Conservation (phyloP, 2,113 vertebrate species). For the Brienomyrus brachyistius region DNA sequence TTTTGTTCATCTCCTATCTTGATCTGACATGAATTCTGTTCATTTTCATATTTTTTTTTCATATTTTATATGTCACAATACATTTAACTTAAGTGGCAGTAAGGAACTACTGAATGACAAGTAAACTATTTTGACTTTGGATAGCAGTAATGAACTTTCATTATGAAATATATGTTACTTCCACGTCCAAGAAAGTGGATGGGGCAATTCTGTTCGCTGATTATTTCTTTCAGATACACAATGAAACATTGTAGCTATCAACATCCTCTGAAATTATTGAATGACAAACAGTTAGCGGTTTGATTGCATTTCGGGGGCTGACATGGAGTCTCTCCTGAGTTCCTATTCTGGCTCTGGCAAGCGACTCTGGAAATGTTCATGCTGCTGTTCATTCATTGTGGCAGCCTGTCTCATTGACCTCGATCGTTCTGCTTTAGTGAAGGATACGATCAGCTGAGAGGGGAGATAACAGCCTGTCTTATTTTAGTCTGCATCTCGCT, state of each 20-base stretch:
- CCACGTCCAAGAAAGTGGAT: background rate
- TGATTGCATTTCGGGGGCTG: background rate
- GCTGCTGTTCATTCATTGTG: background rate
- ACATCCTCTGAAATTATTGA: background rate
- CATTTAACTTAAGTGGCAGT: background rate
- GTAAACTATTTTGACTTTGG: background rate
- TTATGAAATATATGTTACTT: background rate
- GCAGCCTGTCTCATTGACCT: background rate
- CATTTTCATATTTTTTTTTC: background rate
- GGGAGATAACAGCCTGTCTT: conserved; percentile 1
- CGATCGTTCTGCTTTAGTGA: background rate
- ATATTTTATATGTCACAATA: background rate
- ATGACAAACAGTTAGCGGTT: background rate
- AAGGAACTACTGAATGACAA: background rate
- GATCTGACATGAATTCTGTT: background rate
- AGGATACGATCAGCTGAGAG: conserved; percentile 14
- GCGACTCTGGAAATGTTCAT: background rate
- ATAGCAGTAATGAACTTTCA: background rate
- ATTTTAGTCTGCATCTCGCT: conserved; percentile 6
- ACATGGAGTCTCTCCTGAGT: background rate
- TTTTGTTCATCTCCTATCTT: background rate
- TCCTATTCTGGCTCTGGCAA: conserved; percentile 6
- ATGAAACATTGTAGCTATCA: background rate
- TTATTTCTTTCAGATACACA: background rate
- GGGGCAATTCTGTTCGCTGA: background rate